These are phyloP conservation scores for Stenopsyche tienmushanensis DNA, from an alignment of 1,140 invertebrate genomes.

Conservation along the genomic window DNA sequence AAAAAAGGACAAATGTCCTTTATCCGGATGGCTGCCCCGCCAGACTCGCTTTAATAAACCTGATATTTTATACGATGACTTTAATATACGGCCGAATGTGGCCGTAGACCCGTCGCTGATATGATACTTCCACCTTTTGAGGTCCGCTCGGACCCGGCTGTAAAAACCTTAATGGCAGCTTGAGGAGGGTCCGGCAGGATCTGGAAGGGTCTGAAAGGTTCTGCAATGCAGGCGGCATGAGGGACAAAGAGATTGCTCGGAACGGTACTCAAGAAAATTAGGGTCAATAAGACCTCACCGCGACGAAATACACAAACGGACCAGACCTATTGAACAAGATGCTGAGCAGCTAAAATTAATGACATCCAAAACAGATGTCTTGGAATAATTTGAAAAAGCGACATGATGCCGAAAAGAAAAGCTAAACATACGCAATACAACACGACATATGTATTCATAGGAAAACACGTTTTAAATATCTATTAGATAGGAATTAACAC, in stretches of 20 bases:
- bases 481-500: no score
- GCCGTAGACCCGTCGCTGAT: constrained; percentile 5
- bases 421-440: no score
- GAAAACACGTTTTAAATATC: no score
- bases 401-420: no score
- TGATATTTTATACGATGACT: constrained; percentile 9
- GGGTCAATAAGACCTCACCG: constrained; percentile 23
- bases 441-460: no score
- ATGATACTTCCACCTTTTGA: constrained; percentile 11
- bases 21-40: not conserved
- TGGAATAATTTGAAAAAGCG: no score
- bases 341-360: no score
- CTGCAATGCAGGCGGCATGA: not conserved
- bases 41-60: not conserved
- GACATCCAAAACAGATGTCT: not conserved
- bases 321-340: no score
- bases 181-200: constrained; percentile 25
- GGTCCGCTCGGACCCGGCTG: constrained; percentile 25
- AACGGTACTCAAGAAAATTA: constrained; percentile 28
- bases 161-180: constrained; percentile 31
- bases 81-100: constrained; percentile 9
- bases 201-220: constrained; percentile 27
- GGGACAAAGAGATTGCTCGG: constrained; percentile 27
- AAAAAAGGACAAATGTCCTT: constrained; percentile 4
- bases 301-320: no score